A percentile compares a stretch with the other conserved stretches of the same genome.
phyloP scores from a whole-genome alignment of 1,140 invertebrate genomes.

The Rhopalosiphum padi region DNA sequence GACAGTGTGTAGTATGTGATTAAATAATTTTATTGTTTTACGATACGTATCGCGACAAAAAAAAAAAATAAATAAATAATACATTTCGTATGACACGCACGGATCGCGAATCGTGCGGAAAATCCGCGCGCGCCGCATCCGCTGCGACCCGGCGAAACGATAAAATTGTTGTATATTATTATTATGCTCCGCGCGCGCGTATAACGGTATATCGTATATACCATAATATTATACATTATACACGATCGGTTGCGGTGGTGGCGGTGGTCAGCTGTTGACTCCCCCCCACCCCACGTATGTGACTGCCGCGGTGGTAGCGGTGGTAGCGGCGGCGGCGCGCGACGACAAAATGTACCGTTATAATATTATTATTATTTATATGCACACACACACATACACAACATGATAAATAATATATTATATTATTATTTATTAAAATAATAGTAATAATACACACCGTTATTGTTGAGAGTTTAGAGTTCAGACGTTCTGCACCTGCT shows the following conservation, averaged over 20 bases:
- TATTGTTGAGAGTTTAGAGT: neutral
- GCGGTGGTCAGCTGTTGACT: slow-evolving; percentile 37
- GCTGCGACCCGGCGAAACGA: neutral
- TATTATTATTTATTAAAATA: neutral
- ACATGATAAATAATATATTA: neutral
- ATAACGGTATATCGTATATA: slow-evolving; percentile 13
- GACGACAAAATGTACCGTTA: slow-evolving; percentile 37
- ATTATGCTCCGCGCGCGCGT: neutral
- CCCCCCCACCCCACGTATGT: neutral
- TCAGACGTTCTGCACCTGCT: neutral
- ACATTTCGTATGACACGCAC: neutral
- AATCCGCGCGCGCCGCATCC: neutral
- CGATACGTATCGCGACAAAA: neutral
- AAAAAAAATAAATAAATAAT: neutral
- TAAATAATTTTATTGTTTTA: neutral
- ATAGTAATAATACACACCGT: neutral
- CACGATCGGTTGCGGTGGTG: neutral
- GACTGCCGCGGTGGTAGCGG: neutral
- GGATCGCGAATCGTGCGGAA: neutral
- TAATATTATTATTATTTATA: neutral
- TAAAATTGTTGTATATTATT: slow-evolving; percentile 1
- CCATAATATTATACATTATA: neutral
- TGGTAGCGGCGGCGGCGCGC: neutral
- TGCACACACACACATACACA: neutral
- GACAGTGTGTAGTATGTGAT: neutral